Base-by-base conservation (phyloP, 2,888 invertebrate species). In the Orthosia gothica region DNA sequence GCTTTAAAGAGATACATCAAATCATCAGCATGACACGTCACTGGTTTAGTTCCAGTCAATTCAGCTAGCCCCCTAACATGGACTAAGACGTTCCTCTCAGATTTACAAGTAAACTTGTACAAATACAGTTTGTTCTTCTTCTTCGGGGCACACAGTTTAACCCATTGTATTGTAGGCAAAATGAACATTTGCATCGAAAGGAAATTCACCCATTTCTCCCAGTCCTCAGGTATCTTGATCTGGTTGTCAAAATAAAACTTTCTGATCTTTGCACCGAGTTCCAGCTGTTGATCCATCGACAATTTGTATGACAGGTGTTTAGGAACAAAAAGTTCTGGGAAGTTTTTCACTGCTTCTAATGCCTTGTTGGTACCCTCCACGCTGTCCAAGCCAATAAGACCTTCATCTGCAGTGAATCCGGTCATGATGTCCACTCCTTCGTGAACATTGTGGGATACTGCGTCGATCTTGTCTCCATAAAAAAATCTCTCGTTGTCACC, bases 331-430 rank as follows among this genome's bases (percentile, higher is more conserved):
- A 83, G 45, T 77, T 88, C 85, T 9, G 79, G 75, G 20, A 72
- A 84, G 26, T 71, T 72, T 45, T 45, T 74, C 0, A 65, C 77
- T 16, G 74, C 11, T 16, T 61, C 73, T 20, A 83, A 64, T 5
- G 57, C 20, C 4, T 74, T 70, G 23, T 74, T 65, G 2, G 69
- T 16, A 32, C 23, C 12, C n/a, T 84, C 61, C 73, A 26, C 72
- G 52, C 74, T 64, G 3, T 45, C 57, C 4, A 86, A 63, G 13
- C 13, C 59, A 26, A 90, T 61, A 0, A 90, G 20, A 18, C 98
- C 98, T 93, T 98, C 98, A 63, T 98, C 97, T 2, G 97, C 96
- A 15, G 97, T 98, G 7, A 97, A 91, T 15, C 98, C 98, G 13
- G 97, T 95, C 91, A 98, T 97, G 91, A 98, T 97, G 0, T 98